Evolutionary conservation across 2,888 invertebrate species (phyloP).

Genomic region (Tenthredo notha): DNA sequence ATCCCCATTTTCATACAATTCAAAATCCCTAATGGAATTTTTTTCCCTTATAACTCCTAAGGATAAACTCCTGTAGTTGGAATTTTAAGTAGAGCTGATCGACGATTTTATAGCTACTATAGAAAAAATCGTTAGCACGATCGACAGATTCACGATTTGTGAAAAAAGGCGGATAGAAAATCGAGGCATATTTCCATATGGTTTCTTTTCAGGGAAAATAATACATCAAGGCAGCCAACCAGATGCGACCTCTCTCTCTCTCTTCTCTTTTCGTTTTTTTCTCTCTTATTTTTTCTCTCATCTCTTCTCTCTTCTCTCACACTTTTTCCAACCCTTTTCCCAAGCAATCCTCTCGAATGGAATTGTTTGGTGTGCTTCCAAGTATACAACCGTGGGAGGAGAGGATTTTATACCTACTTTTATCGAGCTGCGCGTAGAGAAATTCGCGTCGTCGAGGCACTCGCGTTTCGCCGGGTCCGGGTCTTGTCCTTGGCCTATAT

Average conservation of each 20-base stretch:
- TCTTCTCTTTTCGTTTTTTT: background rate
- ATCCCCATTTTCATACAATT: background rate
- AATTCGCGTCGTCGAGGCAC: slow-evolving; percentile 46
- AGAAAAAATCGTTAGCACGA: background rate
- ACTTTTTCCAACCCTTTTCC: slow-evolving; percentile 25
- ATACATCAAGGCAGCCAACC: background rate
- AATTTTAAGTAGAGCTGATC: background rate
- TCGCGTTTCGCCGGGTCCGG: slow-evolving; percentile 36
- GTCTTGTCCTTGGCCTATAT: slow-evolving; percentile 48
- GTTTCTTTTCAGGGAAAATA: background rate
- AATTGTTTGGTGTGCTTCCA: slow-evolving; percentile 39
- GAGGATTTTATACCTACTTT: slow-evolving; percentile 44
- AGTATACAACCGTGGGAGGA: slow-evolving; percentile 34
- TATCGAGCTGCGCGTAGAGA: slow-evolving; percentile 45
- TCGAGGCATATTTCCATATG: background rate
- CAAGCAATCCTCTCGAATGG: slow-evolving; percentile 41
- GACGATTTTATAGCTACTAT: background rate
- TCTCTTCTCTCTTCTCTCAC: background rate
- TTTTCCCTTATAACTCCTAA: background rate
- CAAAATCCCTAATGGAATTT: background rate
- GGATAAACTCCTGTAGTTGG: background rate
- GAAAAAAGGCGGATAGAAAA: background rate
- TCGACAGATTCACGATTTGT: background rate
- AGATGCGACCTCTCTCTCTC: slow-evolving; percentile 15
- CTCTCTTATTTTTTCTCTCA: background rate